These are phyloP conservation scores for Stenotaenia linearis DNA, from an alignment of 2,888 invertebrate species.

Conservation along the genomic window DNA sequence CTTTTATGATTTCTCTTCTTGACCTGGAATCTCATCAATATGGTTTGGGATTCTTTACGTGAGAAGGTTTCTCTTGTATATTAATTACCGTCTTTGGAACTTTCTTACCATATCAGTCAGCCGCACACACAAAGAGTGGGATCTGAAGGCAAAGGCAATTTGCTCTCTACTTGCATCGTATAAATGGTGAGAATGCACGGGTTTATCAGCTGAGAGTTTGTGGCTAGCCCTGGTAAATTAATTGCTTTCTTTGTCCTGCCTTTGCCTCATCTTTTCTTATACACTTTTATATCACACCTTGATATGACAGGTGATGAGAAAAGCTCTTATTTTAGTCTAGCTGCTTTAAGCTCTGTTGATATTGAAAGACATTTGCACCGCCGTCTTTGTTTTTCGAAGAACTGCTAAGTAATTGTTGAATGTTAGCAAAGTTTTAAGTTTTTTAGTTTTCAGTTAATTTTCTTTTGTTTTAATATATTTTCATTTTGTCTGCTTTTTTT, in stretches of 20 bases:
- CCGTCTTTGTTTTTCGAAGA: not conserved
- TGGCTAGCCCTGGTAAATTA: slow-evolving; percentile 7
- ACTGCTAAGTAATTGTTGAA: too few species aligned
- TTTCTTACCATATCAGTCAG: slow-evolving; percentile 16
- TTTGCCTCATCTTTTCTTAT: not conserved
- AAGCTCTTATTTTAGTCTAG: not conserved
- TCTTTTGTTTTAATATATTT: too few species aligned
- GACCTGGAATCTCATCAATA: not conserved
- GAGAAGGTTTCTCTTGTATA: slow-evolving; percentile 12
- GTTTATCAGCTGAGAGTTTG: slow-evolving; percentile 12
- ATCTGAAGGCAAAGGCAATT: slow-evolving; percentile 15
- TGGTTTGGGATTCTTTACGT: not conserved
- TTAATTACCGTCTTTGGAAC: slow-evolving; percentile 19
- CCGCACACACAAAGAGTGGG: slow-evolving; percentile 8
- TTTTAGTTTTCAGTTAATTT: too few species aligned
- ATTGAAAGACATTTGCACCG: not conserved
- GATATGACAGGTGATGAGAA: slow-evolving; percentile 19
- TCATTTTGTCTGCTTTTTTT: too few species aligned
- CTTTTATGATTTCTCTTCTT: not conserved
- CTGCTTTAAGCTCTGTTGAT: slow-evolving; percentile 16
- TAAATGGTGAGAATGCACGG: slow-evolving; percentile 13
- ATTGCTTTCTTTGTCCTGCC: slow-evolving; percentile 26
- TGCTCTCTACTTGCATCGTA: slow-evolving; percentile 18
- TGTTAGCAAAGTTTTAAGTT: too few species aligned
- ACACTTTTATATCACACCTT: slow-evolving; percentile 8